Conservation (phyloP, 23 tunicate species). For the Halocynthia aurantium region DNA sequence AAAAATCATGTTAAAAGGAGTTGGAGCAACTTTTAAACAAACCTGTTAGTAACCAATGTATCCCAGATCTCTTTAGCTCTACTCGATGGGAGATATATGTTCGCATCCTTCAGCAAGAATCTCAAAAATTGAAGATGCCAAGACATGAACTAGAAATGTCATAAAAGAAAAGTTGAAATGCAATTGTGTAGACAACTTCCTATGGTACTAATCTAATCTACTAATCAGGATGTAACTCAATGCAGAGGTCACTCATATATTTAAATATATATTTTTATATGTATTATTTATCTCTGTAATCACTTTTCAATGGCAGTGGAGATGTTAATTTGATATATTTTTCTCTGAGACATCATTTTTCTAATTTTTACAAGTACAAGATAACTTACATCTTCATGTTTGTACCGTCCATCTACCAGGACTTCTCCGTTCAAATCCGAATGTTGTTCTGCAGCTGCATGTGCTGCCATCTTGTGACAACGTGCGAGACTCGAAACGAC, state of each 20-base stretch:
- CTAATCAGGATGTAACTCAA: not conserved
- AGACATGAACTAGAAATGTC: slow-evolving; percentile 47
- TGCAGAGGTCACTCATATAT: not conserved
- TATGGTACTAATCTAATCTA: not conserved
- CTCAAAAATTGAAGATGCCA: slow-evolving; percentile 56
- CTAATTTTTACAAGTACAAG: not conserved
- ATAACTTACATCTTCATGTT: slow-evolving; percentile 59
- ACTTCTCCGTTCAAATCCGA: slow-evolving; percentile 40
- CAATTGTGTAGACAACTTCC: too few relatives aligned
- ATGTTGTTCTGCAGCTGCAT: slow-evolving; percentile 34
- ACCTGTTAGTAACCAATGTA: slow-evolving; percentile 55
- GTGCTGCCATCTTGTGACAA: slow-evolving; percentile 63
- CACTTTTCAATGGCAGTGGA: not conserved
- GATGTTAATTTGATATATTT: not conserved
- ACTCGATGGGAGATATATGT: slow-evolving; percentile 56
- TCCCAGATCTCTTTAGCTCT: slow-evolving; percentile 77
- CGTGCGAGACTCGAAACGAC: slow-evolving; percentile 52
- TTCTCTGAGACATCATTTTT: not conserved
- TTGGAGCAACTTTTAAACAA: not conserved
- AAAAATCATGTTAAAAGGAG: not conserved
- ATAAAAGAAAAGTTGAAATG: too few relatives aligned
- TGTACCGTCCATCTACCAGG: slow-evolving; percentile 50
- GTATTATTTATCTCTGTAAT: not conserved
- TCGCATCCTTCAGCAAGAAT: slow-evolving; percentile 71
- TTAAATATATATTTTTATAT: not conserved